Evolutionary conservation across 2,797 vertebrate genomes (phyloP), one percentile per base, ranked within the genome.

Genomic region (Malurus leucopterus): DNA sequence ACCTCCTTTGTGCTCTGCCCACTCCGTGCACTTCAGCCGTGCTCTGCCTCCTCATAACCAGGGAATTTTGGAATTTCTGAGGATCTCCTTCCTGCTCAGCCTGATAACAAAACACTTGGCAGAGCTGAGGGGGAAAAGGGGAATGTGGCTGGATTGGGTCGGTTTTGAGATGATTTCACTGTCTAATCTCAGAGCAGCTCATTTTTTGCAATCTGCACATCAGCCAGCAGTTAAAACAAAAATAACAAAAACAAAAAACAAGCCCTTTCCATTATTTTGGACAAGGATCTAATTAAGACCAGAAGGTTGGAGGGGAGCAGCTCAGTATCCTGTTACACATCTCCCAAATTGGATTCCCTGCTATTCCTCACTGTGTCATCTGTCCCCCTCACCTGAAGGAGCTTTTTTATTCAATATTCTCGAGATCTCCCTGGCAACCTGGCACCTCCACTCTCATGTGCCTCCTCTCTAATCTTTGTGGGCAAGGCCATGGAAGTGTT

Each of bases 281-380:
- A 87, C 73, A 72, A 78, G 83, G 68, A 55, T 68, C 43, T 90
- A 90, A 94, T 95, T 95, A 88, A 91, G 91, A 55, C 20, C 83
- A 91, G 58, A 62, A 69, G 51, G 34, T 58, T 77, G 65, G 64
- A 92, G 73, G 36, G 63, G 71, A 74, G 26, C 65, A 46, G 59
- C 63, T 90, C 55, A 2, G 41, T 53, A 71, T 92, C 72, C 65
- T 15, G 6, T 92, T 57, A 30, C 84, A n/a, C 5, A 0, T 46
- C 57, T 74, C 72, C 69, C 73, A 80, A 23, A 62, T 9, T 20
- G 61, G 30, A 62, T 91, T 91, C 54, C 6, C 21, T 49, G 54
- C 50, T 68, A 0, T 74, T 84, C 34, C 49, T 14, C 68, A 22
- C 70, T 38, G 36, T 44, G 11, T 69, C 12, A 13, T 88, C 61